Evolutionary conservation across 2,888 invertebrate species (phyloP).

Genomic region (Autographa gamma): DNA sequence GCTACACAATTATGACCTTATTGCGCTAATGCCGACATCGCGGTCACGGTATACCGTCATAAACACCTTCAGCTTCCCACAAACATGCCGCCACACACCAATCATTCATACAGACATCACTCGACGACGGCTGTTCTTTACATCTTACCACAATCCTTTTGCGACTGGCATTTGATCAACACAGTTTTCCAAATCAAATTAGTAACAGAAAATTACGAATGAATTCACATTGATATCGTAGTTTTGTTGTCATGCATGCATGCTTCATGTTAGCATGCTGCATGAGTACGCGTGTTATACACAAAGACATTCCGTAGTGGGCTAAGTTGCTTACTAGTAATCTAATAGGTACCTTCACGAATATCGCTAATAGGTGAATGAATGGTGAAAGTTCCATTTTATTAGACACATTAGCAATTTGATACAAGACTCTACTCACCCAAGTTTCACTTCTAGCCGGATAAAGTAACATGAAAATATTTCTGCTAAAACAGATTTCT

Average conservation of each 20-base stretch:
- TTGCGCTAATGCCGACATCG: constrained; percentile 61
- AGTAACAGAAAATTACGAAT: too few relatives aligned
- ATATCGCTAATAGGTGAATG: constrained; percentile 34
- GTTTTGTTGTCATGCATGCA: too few relatives aligned
- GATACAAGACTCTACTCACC: constrained; percentile 26
- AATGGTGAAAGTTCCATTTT: constrained; percentile 50
- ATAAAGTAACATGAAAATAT: constrained; percentile 12
- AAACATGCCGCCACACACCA: neutral
- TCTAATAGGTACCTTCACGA: constrained; percentile 26
- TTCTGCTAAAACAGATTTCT: too few relatives aligned
- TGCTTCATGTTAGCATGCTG: too few relatives aligned
- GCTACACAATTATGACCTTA: constrained; percentile 70
- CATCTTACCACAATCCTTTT: too few relatives aligned
- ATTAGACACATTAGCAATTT: constrained; percentile 28
- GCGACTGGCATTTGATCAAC: too few relatives aligned
- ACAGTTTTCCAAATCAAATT: too few relatives aligned
- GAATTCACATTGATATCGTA: too few relatives aligned
- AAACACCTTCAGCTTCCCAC: constrained; percentile 30
- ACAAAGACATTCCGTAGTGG: constrained; percentile 54
- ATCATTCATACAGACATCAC: too few relatives aligned
- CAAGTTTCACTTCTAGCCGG: constrained; percentile 15
- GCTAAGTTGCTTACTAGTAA: constrained; percentile 46
- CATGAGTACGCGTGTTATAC: constrained; percentile 24
- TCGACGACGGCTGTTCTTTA: too few relatives aligned
- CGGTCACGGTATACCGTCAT: constrained; percentile 25